Conservation (phyloP, 2,888 invertebrate genomes). For the Hydrotaea diabolus region DNA sequence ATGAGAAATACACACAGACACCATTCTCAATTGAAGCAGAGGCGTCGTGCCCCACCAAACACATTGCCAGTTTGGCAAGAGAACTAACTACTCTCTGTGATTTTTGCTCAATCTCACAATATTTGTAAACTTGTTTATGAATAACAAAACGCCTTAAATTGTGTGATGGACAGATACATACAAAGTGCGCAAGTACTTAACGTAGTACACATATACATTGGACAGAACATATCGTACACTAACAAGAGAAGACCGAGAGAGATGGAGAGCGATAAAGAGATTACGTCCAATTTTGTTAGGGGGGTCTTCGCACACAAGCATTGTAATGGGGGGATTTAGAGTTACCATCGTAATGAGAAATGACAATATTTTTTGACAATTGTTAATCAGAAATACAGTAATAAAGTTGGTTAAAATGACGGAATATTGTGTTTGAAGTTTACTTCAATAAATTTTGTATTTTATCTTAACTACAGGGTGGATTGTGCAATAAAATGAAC, state of each 20-base stretch:
- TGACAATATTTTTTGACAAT: too few species aligned
- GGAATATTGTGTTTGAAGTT: too few species aligned
- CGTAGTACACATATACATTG: neutral
- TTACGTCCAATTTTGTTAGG: neutral
- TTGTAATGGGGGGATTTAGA: neutral
- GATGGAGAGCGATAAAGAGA: neutral
- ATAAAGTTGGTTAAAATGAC: too few species aligned
- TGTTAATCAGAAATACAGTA: too few species aligned
- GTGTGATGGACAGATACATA: slow-evolving; percentile 35
- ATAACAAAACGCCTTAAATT: slow-evolving; percentile 30
- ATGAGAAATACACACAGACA: neutral
- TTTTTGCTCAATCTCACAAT: neutral
- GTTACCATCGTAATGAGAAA: slow-evolving; percentile 2
- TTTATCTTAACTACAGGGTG: too few species aligned
- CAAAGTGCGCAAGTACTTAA: neutral
- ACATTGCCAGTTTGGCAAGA: slow-evolving; percentile 11
- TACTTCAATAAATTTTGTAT: too few species aligned
- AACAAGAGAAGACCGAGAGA: neutral
- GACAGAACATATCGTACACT: neutral
- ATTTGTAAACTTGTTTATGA: slow-evolving; percentile 48
- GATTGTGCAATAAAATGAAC: too few species aligned
- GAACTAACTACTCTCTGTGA: neutral
- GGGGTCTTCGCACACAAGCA: neutral
- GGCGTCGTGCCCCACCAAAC: slow-evolving; percentile 27
- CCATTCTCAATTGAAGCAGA: slow-evolving; percentile 22